Evolutionary conservation across 1,140 invertebrate genomes (phyloP).

Genomic region (Pygmarrhopalites habei): DNA sequence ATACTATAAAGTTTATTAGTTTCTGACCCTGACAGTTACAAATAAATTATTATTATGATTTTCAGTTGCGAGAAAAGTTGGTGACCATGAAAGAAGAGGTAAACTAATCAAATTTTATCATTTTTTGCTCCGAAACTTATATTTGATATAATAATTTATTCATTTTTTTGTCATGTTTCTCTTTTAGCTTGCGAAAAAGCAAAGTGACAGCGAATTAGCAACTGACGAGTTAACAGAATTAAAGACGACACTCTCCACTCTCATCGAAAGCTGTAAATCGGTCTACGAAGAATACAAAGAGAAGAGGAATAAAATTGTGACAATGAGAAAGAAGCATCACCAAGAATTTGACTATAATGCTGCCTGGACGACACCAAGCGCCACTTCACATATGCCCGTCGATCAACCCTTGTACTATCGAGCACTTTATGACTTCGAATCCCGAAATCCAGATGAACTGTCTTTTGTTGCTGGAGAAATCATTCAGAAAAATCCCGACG

Average conservation of each 20-base stretch:
- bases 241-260: slow-evolving; percentile 27
- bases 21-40: too few species aligned
- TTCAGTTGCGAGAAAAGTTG: slow-evolving; percentile 71
- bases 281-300: slow-evolving; percentile 55
- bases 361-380: slow-evolving; percentile 40
- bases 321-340: slow-evolving; percentile 38
- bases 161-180: slow-evolving; percentile 9
- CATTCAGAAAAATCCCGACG: slow-evolving; percentile 74
- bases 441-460: slow-evolving; percentile 87
- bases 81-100: slow-evolving; percentile 56
- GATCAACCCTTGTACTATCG: slow-evolving; percentile 57
- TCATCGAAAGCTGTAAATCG: slow-evolving; percentile 47
- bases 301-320: slow-evolving; percentile 48
- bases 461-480: slow-evolving; percentile 89
- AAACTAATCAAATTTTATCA: slow-evolving; percentile 13
- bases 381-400: not conserved
- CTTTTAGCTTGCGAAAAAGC: slow-evolving; percentile 37
- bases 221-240: slow-evolving; percentile 30
- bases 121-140: not conserved
- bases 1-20: too few species aligned
- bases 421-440: slow-evolving; percentile 88
- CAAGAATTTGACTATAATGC: slow-evolving; percentile 40
- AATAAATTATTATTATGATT: too few species aligned
- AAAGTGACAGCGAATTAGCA: slow-evolving; percentile 30
- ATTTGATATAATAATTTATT: not conserved